phyloP scores from a whole-genome alignment of 2,797 vertebrate species.

The Parambassis ranga region DNA sequence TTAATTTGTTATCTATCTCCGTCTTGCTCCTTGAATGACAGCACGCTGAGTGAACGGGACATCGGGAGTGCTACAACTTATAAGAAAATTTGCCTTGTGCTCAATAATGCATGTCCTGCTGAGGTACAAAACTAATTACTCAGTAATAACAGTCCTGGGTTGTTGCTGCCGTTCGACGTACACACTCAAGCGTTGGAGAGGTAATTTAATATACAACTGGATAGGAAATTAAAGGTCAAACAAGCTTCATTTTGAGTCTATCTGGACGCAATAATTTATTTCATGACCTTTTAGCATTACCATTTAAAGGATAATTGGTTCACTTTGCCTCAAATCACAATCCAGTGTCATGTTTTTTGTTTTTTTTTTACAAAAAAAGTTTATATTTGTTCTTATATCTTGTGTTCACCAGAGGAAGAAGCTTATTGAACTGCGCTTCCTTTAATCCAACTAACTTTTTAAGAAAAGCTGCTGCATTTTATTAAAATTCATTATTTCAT shows the following conservation, averaged over 20 bases:
- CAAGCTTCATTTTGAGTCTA: slow-evolving; percentile 7
- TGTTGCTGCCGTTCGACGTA: slow-evolving; percentile 23
- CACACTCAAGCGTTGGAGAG: slow-evolving; percentile 14
- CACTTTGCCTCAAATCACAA: not conserved
- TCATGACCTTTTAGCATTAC: slow-evolving; percentile 23
- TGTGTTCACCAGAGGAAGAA: not conserved
- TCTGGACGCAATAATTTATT: slow-evolving; percentile 34
- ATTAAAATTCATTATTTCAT: not conserved
- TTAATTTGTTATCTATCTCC: slow-evolving; percentile 30
- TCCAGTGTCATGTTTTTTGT: not conserved
- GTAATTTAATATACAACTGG: slow-evolving; percentile 44
- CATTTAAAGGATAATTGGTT: slow-evolving; percentile 15
- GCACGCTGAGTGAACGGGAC: slow-evolving; percentile 41
- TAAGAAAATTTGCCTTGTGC: slow-evolving; percentile 49
- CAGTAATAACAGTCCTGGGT: slow-evolving; percentile 48
- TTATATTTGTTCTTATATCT: not conserved
- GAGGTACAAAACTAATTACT: slow-evolving; percentile 63
- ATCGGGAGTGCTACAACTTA: slow-evolving; percentile 2
- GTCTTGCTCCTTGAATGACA: slow-evolving; percentile 28
- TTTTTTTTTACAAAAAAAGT: not conserved
- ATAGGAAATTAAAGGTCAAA: slow-evolving; percentile 46
- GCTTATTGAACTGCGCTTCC: not conserved
- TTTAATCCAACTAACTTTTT: slow-evolving; percentile 7
- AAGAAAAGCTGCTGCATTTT: not conserved
- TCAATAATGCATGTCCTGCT: slow-evolving; percentile 56